Percentiles rank a stretch among this genome's conserved stretches.
phyloP scores from a whole-genome alignment of 2,797 vertebrate species.

The Mus spretus region DNA sequence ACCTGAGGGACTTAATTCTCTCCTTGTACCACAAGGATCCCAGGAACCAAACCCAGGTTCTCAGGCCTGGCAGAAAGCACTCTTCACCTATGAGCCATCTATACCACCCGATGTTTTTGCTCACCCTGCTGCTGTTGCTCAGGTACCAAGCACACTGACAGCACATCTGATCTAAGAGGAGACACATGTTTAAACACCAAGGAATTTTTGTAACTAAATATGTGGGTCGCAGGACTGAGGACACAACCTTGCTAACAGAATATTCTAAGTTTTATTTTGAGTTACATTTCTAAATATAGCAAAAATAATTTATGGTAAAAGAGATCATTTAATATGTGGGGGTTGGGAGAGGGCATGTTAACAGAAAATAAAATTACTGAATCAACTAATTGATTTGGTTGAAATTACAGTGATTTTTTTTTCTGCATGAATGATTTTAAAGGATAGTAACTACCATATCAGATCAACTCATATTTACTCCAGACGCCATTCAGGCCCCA shows the following conservation, averaged over 20 bases:
- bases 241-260: not conserved
- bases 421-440: not conserved
- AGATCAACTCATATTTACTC: not conserved
- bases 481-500: not conserved
- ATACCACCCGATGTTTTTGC: not conserved
- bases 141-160: not conserved
- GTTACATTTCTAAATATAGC: not conserved
- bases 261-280: not conserved
- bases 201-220: not conserved
- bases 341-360: not conserved
- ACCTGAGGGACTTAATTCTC: not conserved
- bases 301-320: slow-evolving; percentile 30
- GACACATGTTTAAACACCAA: not conserved
- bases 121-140: not conserved
- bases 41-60: not conserved
- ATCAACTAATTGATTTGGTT: slow-evolving; percentile 5
- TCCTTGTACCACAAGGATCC: no score
- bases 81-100: not conserved
- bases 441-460: not conserved
- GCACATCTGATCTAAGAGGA: not conserved
- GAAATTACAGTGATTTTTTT: not conserved
- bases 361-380: slow-evolving; percentile 1
- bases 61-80: not conserved
- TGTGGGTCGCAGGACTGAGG: not conserved
- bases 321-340: not conserved